phyloP scores from a whole-genome alignment of 64 coral and sea anemone genomes.

The Orbicella faveolata region DNA sequence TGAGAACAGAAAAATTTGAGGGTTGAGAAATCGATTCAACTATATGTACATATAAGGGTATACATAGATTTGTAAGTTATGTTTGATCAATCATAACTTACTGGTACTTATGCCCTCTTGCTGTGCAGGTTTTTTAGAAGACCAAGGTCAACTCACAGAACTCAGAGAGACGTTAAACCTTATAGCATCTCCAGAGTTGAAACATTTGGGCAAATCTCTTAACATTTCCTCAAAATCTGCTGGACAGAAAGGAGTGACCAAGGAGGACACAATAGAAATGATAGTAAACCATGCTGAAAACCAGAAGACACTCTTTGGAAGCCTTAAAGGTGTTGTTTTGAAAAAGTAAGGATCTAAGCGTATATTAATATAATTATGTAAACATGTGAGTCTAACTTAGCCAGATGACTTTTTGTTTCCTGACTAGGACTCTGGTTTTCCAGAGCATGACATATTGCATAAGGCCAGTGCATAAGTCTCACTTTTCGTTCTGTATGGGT shows the following conservation, averaged over 20 bases:
- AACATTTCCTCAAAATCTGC: conserved; percentile 56
- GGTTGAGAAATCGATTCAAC: too few species aligned
- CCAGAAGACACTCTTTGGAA: conserved; percentile 77
- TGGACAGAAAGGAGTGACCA: conserved; percentile 61
- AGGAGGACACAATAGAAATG: conserved; percentile 51
- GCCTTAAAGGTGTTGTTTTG: conserved; percentile 57
- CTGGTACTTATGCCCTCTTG: not conserved
- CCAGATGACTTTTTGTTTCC: too few species aligned
- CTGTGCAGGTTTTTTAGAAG: conserved; percentile 71
- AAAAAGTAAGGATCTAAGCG: conserved; percentile 49
- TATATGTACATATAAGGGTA: too few species aligned
- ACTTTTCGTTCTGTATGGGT: too few species aligned
- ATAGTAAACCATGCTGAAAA: conserved; percentile 64
- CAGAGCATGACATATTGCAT: too few species aligned
- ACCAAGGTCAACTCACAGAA: conserved; percentile 63
- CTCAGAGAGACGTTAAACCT: conserved; percentile 69
- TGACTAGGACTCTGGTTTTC: too few species aligned
- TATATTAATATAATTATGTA: not conserved
- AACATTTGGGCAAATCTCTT: conserved; percentile 67
- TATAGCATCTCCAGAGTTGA: conserved; percentile 66
- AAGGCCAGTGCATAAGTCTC: too few species aligned
- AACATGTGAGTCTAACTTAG: not conserved
- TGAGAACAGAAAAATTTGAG: too few species aligned
- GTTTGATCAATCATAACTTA: not conserved
- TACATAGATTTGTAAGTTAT: too few species aligned